phyloP scores from a whole-genome alignment of 1,140 invertebrate species.

The Pseudomyrmex gracilis region DNA sequence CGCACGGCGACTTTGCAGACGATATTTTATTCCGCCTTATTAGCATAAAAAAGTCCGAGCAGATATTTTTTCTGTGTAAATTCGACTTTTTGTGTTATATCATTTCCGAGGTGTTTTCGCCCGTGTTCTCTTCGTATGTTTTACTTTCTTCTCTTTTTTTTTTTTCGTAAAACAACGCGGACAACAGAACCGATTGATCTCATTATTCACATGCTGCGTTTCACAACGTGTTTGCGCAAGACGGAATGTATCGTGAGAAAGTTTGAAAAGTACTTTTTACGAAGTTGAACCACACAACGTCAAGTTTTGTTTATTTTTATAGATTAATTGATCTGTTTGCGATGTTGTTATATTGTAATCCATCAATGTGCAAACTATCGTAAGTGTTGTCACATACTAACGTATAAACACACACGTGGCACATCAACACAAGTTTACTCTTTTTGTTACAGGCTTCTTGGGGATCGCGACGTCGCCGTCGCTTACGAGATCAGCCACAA shows the following conservation, averaged over 20 bases:
- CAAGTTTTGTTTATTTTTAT: no score
- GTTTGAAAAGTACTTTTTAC: neutral
- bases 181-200: neutral
- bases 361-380: no score
- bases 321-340: no score
- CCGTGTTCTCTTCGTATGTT: neutral
- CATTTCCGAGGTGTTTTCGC: neutral
- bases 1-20: neutral
- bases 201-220: neutral
- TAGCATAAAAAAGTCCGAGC: constrained; percentile 24
- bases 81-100: constrained; percentile 14
- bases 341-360: no score
- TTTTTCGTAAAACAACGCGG: neutral
- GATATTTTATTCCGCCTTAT: constrained; percentile 3
- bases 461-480: constrained; percentile 27
- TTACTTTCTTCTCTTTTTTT: neutral
- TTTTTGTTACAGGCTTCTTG: constrained; percentile 66
- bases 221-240: neutral
- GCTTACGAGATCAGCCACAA: constrained; percentile 63
- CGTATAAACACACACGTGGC: no score
- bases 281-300: no score
- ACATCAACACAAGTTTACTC: neutral
- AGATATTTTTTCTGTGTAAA: constrained; percentile 32
- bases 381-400: no score
- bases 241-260: neutral